Conservation (phyloP, 2,888 invertebrate genomes). For the Drosophila picticornis region DNA sequence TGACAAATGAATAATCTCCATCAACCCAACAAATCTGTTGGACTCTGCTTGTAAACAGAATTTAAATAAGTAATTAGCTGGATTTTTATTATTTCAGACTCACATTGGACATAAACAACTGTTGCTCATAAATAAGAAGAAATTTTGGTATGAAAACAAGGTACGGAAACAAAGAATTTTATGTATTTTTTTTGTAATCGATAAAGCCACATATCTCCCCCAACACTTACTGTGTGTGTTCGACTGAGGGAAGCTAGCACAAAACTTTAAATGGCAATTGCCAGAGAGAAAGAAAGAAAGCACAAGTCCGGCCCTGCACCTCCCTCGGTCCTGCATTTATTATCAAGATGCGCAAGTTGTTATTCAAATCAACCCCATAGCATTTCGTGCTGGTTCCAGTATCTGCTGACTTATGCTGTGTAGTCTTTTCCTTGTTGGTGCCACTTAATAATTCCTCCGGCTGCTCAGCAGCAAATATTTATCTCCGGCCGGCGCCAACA, state of each 20-base stretch:
- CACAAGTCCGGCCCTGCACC: background rate
- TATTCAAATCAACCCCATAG: slow-evolving; percentile 18
- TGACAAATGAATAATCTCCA: background rate
- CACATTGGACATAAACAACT: slow-evolving; percentile 55
- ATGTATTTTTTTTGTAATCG: background rate
- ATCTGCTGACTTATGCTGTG: slow-evolving; percentile 32
- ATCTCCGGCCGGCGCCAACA: slow-evolving; percentile 56
- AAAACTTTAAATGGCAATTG: background rate
- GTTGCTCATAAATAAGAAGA: slow-evolving; percentile 72
- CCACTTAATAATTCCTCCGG: slow-evolving; percentile 28
- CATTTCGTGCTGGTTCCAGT: slow-evolving; percentile 8
- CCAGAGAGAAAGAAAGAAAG: background rate
- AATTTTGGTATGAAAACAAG: slow-evolving; percentile 41
- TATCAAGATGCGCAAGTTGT: slow-evolving; percentile 16
- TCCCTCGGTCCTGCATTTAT: background rate
- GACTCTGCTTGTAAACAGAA: slow-evolving; percentile 28
- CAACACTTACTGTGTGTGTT: background rate
- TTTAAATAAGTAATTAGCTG: slow-evolving; percentile 19
- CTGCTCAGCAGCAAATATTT: slow-evolving; percentile 42
- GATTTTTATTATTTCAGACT: background rate
- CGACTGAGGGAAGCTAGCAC: background rate
- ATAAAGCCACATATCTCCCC: background rate
- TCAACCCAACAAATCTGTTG: background rate
- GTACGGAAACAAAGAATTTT: slow-evolving; percentile 27
- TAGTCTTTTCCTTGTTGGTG: slow-evolving; percentile 22